Evolutionary conservation across 2,797 vertebrate species (phyloP).

Genomic region (Hephaestus fuliginosus): DNA sequence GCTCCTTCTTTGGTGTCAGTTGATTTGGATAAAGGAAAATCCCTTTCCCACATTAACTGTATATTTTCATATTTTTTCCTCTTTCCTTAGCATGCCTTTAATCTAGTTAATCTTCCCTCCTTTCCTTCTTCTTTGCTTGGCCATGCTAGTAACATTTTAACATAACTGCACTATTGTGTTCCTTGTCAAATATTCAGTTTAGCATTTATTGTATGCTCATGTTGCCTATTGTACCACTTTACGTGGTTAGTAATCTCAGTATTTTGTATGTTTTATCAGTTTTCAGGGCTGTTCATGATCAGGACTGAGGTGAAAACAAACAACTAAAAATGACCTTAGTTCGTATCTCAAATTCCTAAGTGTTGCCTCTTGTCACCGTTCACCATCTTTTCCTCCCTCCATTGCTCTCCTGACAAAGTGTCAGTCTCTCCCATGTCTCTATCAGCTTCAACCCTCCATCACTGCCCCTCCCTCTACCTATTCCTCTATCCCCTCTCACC

Average conservation of each 20-base stretch:
- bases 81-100: neutral
- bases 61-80: neutral
- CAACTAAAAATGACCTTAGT: neutral
- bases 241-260: neutral
- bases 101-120: neutral
- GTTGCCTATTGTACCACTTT: neutral
- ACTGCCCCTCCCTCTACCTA: conserved; percentile 39
- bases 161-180: neutral
- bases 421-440: conserved; percentile 74
- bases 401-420: conserved; percentile 65
- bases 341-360: conserved; percentile 18
- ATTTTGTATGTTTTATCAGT: neutral
- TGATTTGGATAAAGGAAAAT: conserved; percentile 15
- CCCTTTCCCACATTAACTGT: neutral
- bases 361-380: conserved; percentile 37
- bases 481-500: conserved; percentile 46
- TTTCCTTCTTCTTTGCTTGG: neutral
- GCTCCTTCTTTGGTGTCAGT: conserved; percentile 8
- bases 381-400: conserved; percentile 25
- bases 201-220: neutral
- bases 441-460: conserved; percentile 65
- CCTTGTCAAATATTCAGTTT: neutral
- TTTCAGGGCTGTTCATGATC: neutral
- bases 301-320: conserved; percentile 15
- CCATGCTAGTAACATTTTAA: neutral